A percentile compares a stretch with the other conserved stretches of the same genome.
Evolutionary conservation across 1,140 invertebrate genomes (phyloP).

Genomic region (Physella acuta): DNA sequence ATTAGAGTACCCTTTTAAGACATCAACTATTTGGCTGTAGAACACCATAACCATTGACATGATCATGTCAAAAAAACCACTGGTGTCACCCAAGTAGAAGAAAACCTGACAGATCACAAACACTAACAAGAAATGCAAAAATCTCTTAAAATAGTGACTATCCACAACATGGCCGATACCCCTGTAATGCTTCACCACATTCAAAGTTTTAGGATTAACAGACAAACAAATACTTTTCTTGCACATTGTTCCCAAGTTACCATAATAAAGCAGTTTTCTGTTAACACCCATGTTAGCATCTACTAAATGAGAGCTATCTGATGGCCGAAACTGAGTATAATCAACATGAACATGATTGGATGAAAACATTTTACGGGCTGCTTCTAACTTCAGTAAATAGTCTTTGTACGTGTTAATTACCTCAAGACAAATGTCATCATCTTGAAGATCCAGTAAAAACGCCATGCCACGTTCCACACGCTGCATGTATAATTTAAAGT

Average conservation of each 20-base stretch:
- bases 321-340: background rate
- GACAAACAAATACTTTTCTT: background rate
- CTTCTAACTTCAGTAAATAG: conserved; percentile 15
- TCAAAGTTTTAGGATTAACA: background rate
- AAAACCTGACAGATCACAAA: conserved; percentile 3
- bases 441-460: conserved; percentile 46
- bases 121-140: background rate
- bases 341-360: conserved; percentile 2
- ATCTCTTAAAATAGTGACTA: background rate
- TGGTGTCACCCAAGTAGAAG: background rate
- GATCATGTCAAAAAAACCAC: background rate
- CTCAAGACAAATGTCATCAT: conserved; percentile 49
- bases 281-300: background rate
- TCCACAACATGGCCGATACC: background rate
- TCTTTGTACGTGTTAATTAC: conserved; percentile 35
- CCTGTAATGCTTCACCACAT: background rate
- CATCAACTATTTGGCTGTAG: no score
- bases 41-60: no score
- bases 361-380: conserved; percentile 5
- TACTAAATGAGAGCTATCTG: background rate
- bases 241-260: background rate
- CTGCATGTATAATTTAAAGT: conserved; percentile 34
- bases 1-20: no score
- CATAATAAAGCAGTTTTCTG: conserved; percentile 1
- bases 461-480: conserved; percentile 35